These are phyloP conservation scores for Danaus chrysippus DNA, from an alignment of 2,888 invertebrate species.

Conservation along the genomic window DNA sequence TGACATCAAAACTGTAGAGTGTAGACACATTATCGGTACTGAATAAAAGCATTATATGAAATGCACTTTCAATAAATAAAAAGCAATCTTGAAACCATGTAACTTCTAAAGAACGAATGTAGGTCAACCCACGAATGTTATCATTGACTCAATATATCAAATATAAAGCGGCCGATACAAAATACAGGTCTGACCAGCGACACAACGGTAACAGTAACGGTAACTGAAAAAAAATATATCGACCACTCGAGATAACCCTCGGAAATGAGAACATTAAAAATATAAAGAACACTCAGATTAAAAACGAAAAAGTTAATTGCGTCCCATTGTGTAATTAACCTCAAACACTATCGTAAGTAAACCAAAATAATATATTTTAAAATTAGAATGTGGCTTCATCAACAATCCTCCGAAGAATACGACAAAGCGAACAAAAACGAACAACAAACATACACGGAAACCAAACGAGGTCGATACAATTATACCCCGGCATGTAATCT, in stretches of 20 bases:
- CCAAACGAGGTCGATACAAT: constrained; percentile 51
- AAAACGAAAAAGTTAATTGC: neutral
- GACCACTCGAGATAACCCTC: constrained; percentile 58
- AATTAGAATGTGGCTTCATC: neutral
- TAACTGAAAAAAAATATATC: constrained; percentile 58
- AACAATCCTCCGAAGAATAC: constrained; percentile 1
- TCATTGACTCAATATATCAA: constrained; percentile 48
- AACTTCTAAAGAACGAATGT: constrained; percentile 46
- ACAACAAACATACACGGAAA: constrained; percentile 45
- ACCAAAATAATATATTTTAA: too few species aligned
- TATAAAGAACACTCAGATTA: constrained; percentile 14
- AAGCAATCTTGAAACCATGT: constrained; percentile 7
- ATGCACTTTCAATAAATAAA: neutral
- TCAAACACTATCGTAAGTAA: neutral
- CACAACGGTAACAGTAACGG: constrained; percentile 75
- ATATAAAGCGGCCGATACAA: constrained; percentile 58
- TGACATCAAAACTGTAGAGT: too few species aligned
- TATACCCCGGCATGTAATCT: constrained; percentile 41
- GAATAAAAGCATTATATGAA: neutral
- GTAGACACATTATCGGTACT: neutral
- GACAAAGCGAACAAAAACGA: constrained; percentile 40
- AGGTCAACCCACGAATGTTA: constrained; percentile 43
- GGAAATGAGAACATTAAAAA: constrained; percentile 35
- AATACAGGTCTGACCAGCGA: constrained; percentile 73
- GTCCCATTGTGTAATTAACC: neutral